phyloP scores from a whole-genome alignment of 92 coral and sea anemone genomes.

The Epizoanthus rinbou region DNA sequence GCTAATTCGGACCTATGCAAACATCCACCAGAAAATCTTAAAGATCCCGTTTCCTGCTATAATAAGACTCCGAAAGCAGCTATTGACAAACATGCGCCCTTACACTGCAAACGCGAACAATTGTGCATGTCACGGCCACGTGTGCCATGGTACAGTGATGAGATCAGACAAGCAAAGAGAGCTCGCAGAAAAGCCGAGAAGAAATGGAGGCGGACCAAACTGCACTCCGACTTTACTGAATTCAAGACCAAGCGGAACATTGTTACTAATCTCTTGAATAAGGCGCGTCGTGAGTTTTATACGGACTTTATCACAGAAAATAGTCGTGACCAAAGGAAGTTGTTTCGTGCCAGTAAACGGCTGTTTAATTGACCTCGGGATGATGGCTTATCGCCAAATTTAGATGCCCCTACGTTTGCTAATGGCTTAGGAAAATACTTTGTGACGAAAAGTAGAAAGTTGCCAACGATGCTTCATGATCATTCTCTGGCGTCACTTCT shows the following conservation, averaged over 20 bases:
- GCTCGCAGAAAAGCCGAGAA: constrained; percentile 39
- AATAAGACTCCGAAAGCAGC: too few relatives aligned
- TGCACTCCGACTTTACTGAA: constrained; percentile 5
- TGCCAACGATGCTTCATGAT: too few relatives aligned
- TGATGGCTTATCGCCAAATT: constrained; percentile 15
- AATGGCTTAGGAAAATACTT: too few relatives aligned
- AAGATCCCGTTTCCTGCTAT: constrained; percentile 37
- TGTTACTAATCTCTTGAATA: constrained; percentile 22
- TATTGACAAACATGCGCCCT: constrained; percentile 47
- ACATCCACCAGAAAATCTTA: constrained; percentile 35
- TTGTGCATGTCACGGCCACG: constrained; percentile 32
- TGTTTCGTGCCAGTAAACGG: constrained; percentile 18
- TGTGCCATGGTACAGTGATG: constrained; percentile 53
- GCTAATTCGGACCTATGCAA: constrained; percentile 37
- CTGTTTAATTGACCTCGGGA: neutral
- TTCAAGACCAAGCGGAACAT: constrained; percentile 15
- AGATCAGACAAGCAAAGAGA: constrained; percentile 36
- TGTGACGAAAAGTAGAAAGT: too few relatives aligned
- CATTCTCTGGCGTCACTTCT: too few relatives aligned
- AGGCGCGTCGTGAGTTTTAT: too few relatives aligned
- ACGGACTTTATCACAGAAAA: constrained; percentile 12
- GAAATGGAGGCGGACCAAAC: constrained; percentile 22
- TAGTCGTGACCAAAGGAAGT: constrained; percentile 29
- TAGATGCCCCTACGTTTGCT: neutral
- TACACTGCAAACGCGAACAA: neutral